Percentiles rank a stretch among this genome's conserved stretches.
These are phyloP conservation scores for Hedya salicella DNA, from an alignment of 2,888 invertebrate genomes.

Conservation along the genomic window DNA sequence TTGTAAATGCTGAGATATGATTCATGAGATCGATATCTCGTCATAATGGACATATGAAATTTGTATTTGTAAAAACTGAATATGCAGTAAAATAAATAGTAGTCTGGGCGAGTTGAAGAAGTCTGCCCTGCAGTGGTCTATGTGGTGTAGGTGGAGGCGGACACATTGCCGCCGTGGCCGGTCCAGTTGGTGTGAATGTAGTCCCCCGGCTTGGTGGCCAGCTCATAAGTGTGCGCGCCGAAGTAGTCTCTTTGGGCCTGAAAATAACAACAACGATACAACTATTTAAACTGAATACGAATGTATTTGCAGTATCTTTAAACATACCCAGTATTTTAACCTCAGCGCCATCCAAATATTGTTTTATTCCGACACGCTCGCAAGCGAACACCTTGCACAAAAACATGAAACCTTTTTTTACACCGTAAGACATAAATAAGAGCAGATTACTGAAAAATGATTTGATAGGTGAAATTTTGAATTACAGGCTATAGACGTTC, in stretches of 20 bases:
- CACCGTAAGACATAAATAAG: no score
- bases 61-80: not conserved
- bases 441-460: no score
- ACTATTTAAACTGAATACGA: not conserved
- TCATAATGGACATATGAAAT: no score
- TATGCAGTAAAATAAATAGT: not conserved
- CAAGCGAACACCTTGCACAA: no score
- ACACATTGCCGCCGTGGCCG: slow-evolving; percentile 97
- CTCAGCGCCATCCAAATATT: no score
- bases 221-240: slow-evolving; percentile 99
- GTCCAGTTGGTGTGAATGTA: slow-evolving; percentile 99
- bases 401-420: no score
- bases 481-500: no score
- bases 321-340: no score
- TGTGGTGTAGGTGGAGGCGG: slow-evolving; percentile 93
- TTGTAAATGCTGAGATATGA: not conserved
- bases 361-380: no score
- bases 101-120: not conserved
- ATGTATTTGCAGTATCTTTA: no score
- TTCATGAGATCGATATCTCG: not conserved
- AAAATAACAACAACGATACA: slow-evolving; percentile 41
- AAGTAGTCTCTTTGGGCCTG: slow-evolving; percentile 99
- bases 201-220: slow-evolving; percentile 92
- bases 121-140: slow-evolving; percentile 48
- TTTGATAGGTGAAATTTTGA: no score